Evolutionary conservation across 2,797 vertebrate species (phyloP).

Genomic region (Anabacerthia variegaticeps): DNA sequence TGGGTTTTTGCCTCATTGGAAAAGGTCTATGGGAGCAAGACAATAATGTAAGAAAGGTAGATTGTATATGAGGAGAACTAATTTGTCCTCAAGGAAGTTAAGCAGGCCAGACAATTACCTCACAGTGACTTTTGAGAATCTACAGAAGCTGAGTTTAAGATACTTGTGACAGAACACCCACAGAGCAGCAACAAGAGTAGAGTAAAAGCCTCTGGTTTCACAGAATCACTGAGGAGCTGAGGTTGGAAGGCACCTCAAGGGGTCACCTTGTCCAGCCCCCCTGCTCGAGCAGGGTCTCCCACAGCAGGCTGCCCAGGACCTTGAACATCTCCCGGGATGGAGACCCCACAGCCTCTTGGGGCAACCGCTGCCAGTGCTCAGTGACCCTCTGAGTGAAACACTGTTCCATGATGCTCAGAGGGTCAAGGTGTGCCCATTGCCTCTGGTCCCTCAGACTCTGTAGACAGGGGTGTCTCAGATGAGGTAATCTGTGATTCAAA

Average conservation of each 20-base stretch:
- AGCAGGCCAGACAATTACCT: not conserved
- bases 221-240: not conserved
- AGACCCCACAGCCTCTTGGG: too few relatives aligned
- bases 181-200: not conserved
- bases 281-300: not conserved
- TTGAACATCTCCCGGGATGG: not conserved
- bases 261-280: not conserved
- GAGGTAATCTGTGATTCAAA: not conserved
- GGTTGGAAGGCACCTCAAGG: not conserved
- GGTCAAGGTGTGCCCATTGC: not conserved
- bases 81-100: not conserved
- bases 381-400: not conserved
- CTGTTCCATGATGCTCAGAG: not conserved
- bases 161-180: not conserved
- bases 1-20: not conserved
- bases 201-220: not conserved
- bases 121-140: not conserved
- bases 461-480: not conserved
- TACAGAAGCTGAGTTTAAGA: not conserved
- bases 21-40: not conserved
- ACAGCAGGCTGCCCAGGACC: not conserved
- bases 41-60: not conserved
- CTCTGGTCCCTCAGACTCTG: not conserved
- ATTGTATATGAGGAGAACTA: not conserved
- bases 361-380: rapidly evolving